phyloP scores from a whole-genome alignment of 2,888 invertebrate species.

The Drosophila ezoana region DNA sequence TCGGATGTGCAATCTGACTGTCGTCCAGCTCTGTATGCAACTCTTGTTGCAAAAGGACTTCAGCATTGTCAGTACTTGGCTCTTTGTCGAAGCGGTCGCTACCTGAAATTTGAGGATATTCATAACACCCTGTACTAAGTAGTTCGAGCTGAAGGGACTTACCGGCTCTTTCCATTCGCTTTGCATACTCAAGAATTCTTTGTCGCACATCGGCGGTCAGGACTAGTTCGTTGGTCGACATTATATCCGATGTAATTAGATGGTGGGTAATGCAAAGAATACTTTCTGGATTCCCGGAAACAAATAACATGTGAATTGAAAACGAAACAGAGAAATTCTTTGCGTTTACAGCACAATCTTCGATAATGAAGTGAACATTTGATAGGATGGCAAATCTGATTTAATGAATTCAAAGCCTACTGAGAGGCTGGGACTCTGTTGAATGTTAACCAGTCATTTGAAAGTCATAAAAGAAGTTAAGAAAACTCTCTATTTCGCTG shows the following conservation, averaged over 20 bases:
- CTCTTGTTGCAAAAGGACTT: background rate
- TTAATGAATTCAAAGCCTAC: background rate
- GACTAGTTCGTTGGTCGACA: background rate
- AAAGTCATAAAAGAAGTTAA: background rate
- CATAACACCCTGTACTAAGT: background rate
- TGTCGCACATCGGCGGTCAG: background rate
- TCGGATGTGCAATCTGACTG: background rate
- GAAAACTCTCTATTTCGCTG: background rate
- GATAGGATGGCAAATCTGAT: background rate
- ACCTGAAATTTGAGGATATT: background rate
- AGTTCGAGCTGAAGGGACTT: background rate
- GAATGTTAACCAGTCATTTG: background rate
- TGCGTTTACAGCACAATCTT: background rate
- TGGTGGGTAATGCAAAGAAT: background rate
- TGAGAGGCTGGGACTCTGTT: background rate
- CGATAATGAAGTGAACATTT: background rate
- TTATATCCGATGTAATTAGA: background rate
- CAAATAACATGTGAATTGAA: background rate
- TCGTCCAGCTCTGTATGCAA: background rate
- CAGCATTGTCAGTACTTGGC: background rate
- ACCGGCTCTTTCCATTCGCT: background rate
- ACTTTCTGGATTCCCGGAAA: background rate
- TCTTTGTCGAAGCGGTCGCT: background rate
- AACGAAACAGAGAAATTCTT: background rate
- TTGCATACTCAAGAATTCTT: background rate